Base-by-base conservation (phyloP, 1,140 invertebrate genomes). In the Cheumatopsyche charites region DNA sequence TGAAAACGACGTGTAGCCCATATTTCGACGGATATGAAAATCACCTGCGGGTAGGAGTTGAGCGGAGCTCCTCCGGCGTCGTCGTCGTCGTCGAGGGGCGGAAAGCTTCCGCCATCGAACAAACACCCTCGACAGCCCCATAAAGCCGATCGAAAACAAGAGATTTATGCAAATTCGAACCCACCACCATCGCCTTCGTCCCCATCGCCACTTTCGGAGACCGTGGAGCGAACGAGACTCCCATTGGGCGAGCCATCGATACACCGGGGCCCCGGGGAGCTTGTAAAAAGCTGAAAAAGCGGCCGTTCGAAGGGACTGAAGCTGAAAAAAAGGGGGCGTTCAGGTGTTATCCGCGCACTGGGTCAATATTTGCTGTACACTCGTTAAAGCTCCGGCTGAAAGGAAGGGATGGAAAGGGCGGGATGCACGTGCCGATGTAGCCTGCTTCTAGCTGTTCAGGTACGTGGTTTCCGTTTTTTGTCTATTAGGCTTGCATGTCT, bases 91-190 rank as follows among this genome's bases (percentile, higher is more conserved):
- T 4, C 29, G 29, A 36, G 29, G 23, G 12, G 43, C 36, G 42
- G 41, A 66, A 66, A 66, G 1, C 43, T 42, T 13, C 41, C 23
- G 19, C 29, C 63, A 12, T 66, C 43, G 63, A 66, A 25, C 63
- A 66, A 47, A 66, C 63, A 66, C 41, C 36, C 41, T 66, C 19
- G 13, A 66, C 19, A 43, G 63, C 23, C 63, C 43, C 63, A 66
- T 66, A 66, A 66, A 45, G 42, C 63, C 43, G 63, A 66, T 66
- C 63, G 63, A 66, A 66, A 66, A 66, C 63, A 66, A 66, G 63
- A 47, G 63, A 66, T 66, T 66, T 66, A 66, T 66, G 63, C 43
- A 66, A 66, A 66, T 66, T 66, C 23, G 29, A 36, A 36, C 29
- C 29, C 3, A 6, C 26, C 29, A n/a, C 63, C 43, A 15, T 11